Evolutionary conservation across 2,113 vertebrate genomes (phyloP), one percentile per base, ranked within the genome.

Genomic region (Pavo muticus): DNA sequence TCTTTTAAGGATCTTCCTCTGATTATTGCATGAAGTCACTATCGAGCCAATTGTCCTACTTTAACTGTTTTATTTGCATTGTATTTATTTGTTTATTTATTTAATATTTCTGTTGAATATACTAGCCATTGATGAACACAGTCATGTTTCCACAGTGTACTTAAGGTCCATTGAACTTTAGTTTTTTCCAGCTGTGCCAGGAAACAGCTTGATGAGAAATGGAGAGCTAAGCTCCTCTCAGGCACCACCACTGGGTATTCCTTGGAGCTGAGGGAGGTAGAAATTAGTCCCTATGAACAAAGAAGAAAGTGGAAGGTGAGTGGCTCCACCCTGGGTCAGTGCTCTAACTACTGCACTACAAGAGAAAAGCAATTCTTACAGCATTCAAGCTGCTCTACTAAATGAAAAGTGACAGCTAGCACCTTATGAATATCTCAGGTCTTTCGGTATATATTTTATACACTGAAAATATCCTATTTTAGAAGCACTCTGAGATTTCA

Each of bases 381-480:
- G 54, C 63, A 63, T 47, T 96, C 88, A 91, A 39, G 35, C 64
- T 86, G 24, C 39, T 78, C 60, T 75, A 81, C 60, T 52, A 72
- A 93, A 96, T 92, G 20, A 65, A 81, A 91, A 93, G 39, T 92
- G 94, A 95, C 94, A 96, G 91, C 65, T 65, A 81, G 19, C 61
- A 90, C 86, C 52, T 84, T 71, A 90, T 59, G 83, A 74, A 72
- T 90, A 92, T 60, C 76, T 81, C 76, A 71, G 50, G 20, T 56
- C 83, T 94, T 93, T 78, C 61, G 64, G 19, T 44, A 29, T 64
- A 39, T 93, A 68, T 91, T 77, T 84, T 29, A 81, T 47, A 92
- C 15, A 30, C 21, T 23, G 50, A 84, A 90, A 93, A 88, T 60
- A 76, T 1, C 4, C 9, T 27, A 24, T 54, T 83, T 70, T 60